Base-by-base conservation (phyloP, 2,888 invertebrate species). In the Serrognathus titanus region DNA sequence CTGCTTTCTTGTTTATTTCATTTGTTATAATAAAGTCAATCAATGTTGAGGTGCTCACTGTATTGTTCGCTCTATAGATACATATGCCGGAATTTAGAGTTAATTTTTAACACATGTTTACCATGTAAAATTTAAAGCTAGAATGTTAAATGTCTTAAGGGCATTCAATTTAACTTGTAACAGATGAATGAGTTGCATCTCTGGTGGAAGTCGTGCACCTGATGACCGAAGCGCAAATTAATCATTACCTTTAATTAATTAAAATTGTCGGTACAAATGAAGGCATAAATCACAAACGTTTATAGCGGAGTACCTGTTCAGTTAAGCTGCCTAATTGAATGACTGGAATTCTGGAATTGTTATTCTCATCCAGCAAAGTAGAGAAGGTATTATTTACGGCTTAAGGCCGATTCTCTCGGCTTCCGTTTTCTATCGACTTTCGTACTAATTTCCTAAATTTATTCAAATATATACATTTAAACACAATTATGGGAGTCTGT, bases 191-290 rank as follows among this genome's bases (percentile, higher is more conserved):
- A 31, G 7, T 31, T 31, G 24, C 24, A 31, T 31, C 24, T 1
- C 7, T 7, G 24, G 1, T 1, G 24, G 24, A 31, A 52, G 52
- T 47, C 38, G 52, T 52, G 52, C 52, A 52, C 52, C 52, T 52
- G 52, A 52, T 39, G 52, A 52, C 52, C 46, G 46, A 35, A 31
- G 47, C 37, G 24, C 52, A 56, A 61, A 2, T 61, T 61, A 61
- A 59, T 61, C 61, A 61, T 59, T 59, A 46, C 60, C 51, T 55
- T 63, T 63, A 58, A 63, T 63, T 63, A 63, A 63, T 63, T 63
- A 61, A 63, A 63, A 61, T 63, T 63, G 60, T 61, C 63, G 51
- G 58, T 58, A 56, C 53, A 57, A 59, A 59, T 59, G 57, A 55
- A 61, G 53, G 53, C 56, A 56, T 56, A 56, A 56, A 56, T 56